Conservation (phyloP, 2,113 vertebrate species). For the Crotalus helleri region DNA sequence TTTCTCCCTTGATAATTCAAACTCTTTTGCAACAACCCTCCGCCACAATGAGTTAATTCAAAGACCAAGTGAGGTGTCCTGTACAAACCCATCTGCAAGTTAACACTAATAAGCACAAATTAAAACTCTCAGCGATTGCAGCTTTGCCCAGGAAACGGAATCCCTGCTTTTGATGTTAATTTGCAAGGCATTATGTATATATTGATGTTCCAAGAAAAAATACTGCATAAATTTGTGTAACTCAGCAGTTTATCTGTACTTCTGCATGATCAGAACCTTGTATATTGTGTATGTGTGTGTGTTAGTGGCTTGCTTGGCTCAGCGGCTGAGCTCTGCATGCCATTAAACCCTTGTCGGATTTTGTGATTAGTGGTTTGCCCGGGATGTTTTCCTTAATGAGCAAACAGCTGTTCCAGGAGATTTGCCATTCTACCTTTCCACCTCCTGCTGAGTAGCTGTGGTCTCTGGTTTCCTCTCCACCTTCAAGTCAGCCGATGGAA, state of each 20-base stretch:
- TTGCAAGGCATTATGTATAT: background rate
- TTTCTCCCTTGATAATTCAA: background rate
- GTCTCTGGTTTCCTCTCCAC: slow-evolving; percentile 52
- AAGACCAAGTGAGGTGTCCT: background rate
- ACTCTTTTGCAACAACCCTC: background rate
- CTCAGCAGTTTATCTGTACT: background rate
- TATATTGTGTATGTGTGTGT: background rate
- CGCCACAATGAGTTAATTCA: background rate
- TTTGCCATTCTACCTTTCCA: slow-evolving; percentile 64
- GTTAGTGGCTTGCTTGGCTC: slow-evolving; percentile 28
- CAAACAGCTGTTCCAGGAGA: slow-evolving; percentile 67
- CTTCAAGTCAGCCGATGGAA: slow-evolving; percentile 52
- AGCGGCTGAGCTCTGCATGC: slow-evolving; percentile 19
- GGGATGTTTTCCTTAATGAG: slow-evolving; percentile 67
- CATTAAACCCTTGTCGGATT: slow-evolving; percentile 58
- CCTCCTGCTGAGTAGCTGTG: slow-evolving; percentile 55
- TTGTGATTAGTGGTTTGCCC: slow-evolving; percentile 63
- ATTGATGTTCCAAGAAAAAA: background rate
- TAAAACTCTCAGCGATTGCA: background rate
- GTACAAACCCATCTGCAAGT: background rate
- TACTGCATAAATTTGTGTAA: background rate
- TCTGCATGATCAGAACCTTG: slow-evolving; percentile 39
- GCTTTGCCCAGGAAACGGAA: background rate
- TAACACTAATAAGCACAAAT: background rate
- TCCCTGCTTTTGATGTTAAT: background rate